Evolutionary conservation across 2,797 vertebrate genomes (phyloP).

Genomic region (Aeoliscus strigatus): DNA sequence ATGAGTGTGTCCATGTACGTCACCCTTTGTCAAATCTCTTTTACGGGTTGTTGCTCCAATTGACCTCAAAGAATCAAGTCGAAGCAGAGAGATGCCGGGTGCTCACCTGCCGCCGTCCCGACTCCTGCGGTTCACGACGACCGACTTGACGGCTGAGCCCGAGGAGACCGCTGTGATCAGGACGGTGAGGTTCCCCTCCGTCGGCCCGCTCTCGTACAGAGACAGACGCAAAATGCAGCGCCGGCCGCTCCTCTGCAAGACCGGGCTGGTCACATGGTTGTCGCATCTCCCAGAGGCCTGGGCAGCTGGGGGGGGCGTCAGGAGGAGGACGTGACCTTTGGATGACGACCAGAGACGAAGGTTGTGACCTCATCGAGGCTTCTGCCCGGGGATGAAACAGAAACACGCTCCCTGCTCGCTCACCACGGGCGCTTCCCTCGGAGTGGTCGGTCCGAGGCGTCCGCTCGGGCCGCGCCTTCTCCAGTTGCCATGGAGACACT

Average conservation of each 20-base stretch:
- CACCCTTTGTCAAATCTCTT: constrained; percentile 22
- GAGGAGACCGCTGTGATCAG: constrained; percentile 68
- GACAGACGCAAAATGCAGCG: constrained; percentile 77
- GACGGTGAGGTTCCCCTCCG: constrained; percentile 70
- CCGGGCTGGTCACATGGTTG: constrained; percentile 79
- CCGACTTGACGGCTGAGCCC: constrained; percentile 49
- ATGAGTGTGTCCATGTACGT: too few relatives aligned
- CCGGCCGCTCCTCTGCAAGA: constrained; percentile 67
- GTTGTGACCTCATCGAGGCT: too few relatives aligned
- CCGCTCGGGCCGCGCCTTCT: constrained; percentile 30
- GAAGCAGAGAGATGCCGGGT: constrained; percentile 14
- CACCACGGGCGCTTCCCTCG: constrained; percentile 74
- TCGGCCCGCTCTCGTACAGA: constrained; percentile 64
- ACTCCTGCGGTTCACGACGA: constrained; percentile 49
- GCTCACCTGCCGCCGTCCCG: constrained; percentile 67
- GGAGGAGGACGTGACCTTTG: constrained; percentile 79
- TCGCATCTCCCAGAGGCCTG: constrained; percentile 68
- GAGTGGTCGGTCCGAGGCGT: constrained; percentile 70
- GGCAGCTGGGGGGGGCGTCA: constrained; percentile 57
- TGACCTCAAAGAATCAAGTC: constrained; percentile 40
- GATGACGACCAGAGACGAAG: constrained; percentile 22
- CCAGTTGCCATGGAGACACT: constrained; percentile 62
- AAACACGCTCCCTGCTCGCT: constrained; percentile 33
- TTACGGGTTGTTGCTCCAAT: constrained; percentile 12
- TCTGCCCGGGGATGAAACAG: too few relatives aligned